A percentile compares a stretch with the other conserved stretches of the same genome.
Conservation (phyloP, 2,888 invertebrate genomes). For the Brenthis daphne region DNA sequence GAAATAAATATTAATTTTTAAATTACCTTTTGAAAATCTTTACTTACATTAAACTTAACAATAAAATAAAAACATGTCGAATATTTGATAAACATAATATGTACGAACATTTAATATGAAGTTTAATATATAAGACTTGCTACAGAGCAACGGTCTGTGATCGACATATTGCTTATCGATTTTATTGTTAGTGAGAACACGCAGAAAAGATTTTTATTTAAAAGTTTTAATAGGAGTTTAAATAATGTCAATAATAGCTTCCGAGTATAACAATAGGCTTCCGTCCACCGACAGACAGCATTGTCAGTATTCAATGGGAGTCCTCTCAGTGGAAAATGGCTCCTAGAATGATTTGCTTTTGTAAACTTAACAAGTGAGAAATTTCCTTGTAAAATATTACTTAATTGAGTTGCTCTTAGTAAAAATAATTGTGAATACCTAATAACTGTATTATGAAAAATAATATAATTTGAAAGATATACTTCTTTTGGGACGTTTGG, state of each 20-base stretch:
- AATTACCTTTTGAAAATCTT: no score
- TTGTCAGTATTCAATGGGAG: conserved; percentile 70
- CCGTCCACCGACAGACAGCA: conserved; percentile 70
- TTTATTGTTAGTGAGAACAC: conserved; percentile 29
- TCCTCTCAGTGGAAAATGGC: conserved; percentile 71
- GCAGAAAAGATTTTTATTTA: conserved; percentile 37
- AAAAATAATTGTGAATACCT: background rate
- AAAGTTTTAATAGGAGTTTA: conserved; percentile 71
- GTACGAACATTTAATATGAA: no score
- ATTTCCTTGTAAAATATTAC: conserved; percentile 53
- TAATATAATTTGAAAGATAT: background rate
- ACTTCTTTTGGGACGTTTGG: no score
- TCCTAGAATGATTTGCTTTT: conserved; percentile 68
- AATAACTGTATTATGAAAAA: background rate
- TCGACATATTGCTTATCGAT: conserved; percentile 34
- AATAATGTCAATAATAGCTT: conserved; percentile 78
- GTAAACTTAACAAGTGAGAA: conserved; percentile 65
- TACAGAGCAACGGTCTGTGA: conserved; percentile 5
- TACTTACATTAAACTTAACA: no score
- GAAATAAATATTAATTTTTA: no score
- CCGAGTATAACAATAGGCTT: conserved; percentile 73
- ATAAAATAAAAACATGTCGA: no score
- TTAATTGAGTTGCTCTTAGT: conserved; percentile 26
- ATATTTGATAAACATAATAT: no score
- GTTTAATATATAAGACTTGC: background rate